Evolutionary conservation across 2,888 invertebrate species (phyloP).

Genomic region (Esperia sulphurella): DNA sequence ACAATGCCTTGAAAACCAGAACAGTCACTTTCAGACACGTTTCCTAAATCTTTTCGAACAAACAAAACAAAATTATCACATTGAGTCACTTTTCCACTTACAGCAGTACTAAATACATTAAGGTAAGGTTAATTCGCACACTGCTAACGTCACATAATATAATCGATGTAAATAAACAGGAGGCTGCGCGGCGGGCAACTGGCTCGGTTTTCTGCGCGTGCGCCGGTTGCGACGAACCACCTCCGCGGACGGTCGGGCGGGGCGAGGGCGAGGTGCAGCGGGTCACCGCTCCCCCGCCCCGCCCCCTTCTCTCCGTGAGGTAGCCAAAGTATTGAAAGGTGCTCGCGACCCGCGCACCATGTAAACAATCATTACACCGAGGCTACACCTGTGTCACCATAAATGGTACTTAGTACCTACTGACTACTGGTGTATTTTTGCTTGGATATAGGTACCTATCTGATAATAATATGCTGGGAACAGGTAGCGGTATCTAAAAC

Average conservation of each 20-base stretch:
- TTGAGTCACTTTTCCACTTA: slow-evolving; percentile 11
- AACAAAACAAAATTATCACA: slow-evolving; percentile 1
- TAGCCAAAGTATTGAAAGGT: slow-evolving; percentile 48
- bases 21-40: neutral
- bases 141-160: slow-evolving; percentile 33
- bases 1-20: slow-evolving; percentile 31
- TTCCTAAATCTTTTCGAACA: slow-evolving; percentile 6
- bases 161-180: slow-evolving; percentile 70
- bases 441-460: too few relatives aligned
- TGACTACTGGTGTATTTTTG: too few relatives aligned
- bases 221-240: slow-evolving; percentile 46
- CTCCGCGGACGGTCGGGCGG: neutral
- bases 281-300: slow-evolving; percentile 51
- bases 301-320: slow-evolving; percentile 6
- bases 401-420: neutral
- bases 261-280: slow-evolving; percentile 22
- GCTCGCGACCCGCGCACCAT: slow-evolving; percentile 30
- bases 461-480: too few relatives aligned
- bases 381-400: slow-evolving; percentile 52
- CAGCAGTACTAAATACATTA: slow-evolving; percentile 1
- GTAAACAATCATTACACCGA: slow-evolving; percentile 61
- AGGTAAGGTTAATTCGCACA: slow-evolving; percentile 14
- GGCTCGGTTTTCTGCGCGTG: slow-evolving; percentile 67
- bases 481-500: too few relatives aligned
- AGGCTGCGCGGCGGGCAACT: slow-evolving; percentile 75